Evolutionary conservation across 1,140 invertebrate species (phyloP), one percentile per base, ranked within the genome.

Genomic region (Globodera rostochiensis): DNA sequence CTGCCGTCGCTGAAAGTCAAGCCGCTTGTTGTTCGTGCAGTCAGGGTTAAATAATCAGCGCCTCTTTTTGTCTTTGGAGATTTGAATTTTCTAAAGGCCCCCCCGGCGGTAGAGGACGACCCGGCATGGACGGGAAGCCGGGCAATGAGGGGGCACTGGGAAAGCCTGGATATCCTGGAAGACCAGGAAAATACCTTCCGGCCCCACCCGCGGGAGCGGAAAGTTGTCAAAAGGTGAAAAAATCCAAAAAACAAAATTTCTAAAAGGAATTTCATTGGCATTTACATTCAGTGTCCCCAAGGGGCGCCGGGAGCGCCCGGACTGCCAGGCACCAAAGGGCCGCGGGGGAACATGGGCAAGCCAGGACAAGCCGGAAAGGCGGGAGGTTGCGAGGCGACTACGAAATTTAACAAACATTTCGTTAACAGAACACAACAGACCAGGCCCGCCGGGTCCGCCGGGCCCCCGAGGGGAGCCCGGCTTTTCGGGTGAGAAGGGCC

Each of bases 21-120:
- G 83, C 87, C 36, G 80, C 87, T 9, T 88, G 87, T 78, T 88
- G 87, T 80, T 84, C 88, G 49, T 88, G 87, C 69, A 87, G 77
- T 64, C 87, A 88, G 74, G 87, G 87, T 70, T 47, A 82, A 9
- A 83, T 87, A 13, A 85, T 83, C 57, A 57, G 0, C 0, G 36
- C 36, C 36, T 36, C 36, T 0, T 9, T 45, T 74, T 21, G 15
- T 7, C 36, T 11, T 6, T 81, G 21, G 15, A 36, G 0, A 81
- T 53, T 80, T 70, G 21, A 82, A 79, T 82, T 73, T 79, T 49
- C 15, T 45, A 46, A 80, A 80, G 70, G 53, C 45, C 57, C 79
- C 6, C 70, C 71, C 19, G 82, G 82, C 36, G 50, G 19, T 25
- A 46, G 82, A 50, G 82, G 82, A 36, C 45, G 57, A 46, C 71